Percentiles rank a stretch among this genome's conserved stretches.
phyloP scores from a whole-genome alignment of 2,888 invertebrate genomes.

The Eupithecia subumbrata region DNA sequence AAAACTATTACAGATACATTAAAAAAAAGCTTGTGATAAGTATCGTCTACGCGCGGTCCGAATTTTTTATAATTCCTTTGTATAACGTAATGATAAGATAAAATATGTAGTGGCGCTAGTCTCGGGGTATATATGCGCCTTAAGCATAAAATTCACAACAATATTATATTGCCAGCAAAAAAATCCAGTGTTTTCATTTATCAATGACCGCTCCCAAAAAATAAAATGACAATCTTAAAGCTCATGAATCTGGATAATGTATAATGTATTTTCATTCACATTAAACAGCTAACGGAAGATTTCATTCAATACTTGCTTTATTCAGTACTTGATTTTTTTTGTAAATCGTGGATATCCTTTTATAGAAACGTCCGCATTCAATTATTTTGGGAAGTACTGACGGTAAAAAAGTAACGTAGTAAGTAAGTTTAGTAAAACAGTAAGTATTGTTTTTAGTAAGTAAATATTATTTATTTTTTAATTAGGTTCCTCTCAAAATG shows the following conservation, averaged over 20 bases:
- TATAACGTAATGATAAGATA: no score
- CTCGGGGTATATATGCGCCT: no score
- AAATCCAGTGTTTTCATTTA: neutral
- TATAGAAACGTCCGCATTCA: constrained; percentile 66
- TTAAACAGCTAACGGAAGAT: constrained; percentile 45
- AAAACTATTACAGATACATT: no score
- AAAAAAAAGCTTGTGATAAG: no score
- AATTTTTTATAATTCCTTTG: no score
- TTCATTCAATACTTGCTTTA: constrained; percentile 34
- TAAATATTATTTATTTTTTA: neutral
- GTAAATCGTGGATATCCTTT: constrained; percentile 55
- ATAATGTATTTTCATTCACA: constrained; percentile 53
- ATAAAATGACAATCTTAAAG: constrained; percentile 18
- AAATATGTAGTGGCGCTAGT: no score
- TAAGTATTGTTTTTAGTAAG: neutral
- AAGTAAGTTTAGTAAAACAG: neutral
- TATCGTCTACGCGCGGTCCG: no score
- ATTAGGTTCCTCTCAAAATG: no score
- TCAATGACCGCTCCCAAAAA: neutral
- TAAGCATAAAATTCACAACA: neutral
- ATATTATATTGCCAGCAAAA: neutral
- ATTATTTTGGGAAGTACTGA: constrained; percentile 53
- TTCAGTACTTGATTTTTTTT: constrained; percentile 37
- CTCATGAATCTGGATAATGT: constrained; percentile 49
- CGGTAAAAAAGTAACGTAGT: constrained; percentile 11